Evolutionary conservation across 1,140 invertebrate genomes (phyloP).

Genomic region (Drosophila grimshawi): DNA sequence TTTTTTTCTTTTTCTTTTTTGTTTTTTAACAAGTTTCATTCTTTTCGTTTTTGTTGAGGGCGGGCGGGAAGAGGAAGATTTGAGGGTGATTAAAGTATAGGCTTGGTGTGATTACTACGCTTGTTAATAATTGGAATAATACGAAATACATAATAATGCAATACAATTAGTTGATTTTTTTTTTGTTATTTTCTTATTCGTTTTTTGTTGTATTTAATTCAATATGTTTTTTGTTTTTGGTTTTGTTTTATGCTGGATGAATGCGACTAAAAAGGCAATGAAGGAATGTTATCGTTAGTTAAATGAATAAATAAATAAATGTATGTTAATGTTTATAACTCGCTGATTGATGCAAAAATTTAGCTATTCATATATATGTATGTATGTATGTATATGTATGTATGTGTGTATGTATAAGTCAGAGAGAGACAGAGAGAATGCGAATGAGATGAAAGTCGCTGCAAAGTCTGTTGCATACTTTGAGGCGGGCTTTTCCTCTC

Average conservation of each 20-base stretch:
- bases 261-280: slow-evolving; percentile 77
- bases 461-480: slow-evolving; percentile 45
- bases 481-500: slow-evolving; percentile 36
- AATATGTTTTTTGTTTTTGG: slow-evolving; percentile 30
- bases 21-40: background rate
- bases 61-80: background rate
- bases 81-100: slow-evolving; percentile 75
- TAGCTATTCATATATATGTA: slow-evolving; percentile 49
- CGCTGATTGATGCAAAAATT: slow-evolving; percentile 54
- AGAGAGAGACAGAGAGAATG: background rate
- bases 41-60: background rate
- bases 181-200: background rate
- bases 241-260: slow-evolving; percentile 60
- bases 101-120: slow-evolving; percentile 71
- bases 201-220: slow-evolving; percentile 44
- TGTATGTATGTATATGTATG: background rate
- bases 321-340: slow-evolving; percentile 41
- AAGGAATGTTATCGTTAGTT: slow-evolving; percentile 59
- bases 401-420: background rate
- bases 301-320: slow-evolving; percentile 50
- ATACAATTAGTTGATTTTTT: slow-evolving; percentile 68
- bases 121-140: slow-evolving; percentile 77
- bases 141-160: slow-evolving; percentile 80
- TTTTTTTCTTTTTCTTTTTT: too few species aligned
- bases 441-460: slow-evolving; percentile 4